Base-by-base conservation (phyloP, 2,113 vertebrate genomes). In the Anhinga rufa region DNA sequence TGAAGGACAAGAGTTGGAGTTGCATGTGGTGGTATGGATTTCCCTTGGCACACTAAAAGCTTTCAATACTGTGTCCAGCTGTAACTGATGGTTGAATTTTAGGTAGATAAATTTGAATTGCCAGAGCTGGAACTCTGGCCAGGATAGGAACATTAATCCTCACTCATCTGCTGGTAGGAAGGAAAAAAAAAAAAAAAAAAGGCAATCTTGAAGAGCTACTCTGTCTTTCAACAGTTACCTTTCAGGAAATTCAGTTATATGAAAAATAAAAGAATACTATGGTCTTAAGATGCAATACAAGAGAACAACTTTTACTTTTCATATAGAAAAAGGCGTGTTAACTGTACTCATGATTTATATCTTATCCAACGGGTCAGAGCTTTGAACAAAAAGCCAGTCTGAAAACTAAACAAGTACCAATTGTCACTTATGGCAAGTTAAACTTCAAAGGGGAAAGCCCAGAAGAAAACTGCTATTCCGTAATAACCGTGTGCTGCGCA, bases 321-420 rank as follows among this genome's bases (percentile, higher is more conserved):
- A 36, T 8, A 38, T 16, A 57, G 68, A 77, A 86, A 54, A 82
- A 55, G 36, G 26, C 1, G 3, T 5, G n/a, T 60, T 64, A 60
- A 51, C 51, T 62, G 80, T 86, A 68, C 61, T 71, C 52, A 44
- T 82, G 69, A 86, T 87, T 86, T 83, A 72, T 61, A 26, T 38
- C 13, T 52, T 29, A 44, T 21, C 65, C 86, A 92, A 17, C 0
- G 9, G 82, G 90, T 66, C 86, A 68, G 57, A 68, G 88, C 88
- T 34, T 4, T 13, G 80, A 92, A 96, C 91, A 92, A 96, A 96
- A 95, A 96, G 87, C 58, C 61, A 74, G 74, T 68, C 62, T 91
- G 86, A 95, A 72, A 81, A 71, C 72, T 22, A 60, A 94, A 78
- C 92, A 90, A 96, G 88, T 13, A 48, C 26, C 4, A 5, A 85